These are phyloP conservation scores for Polyommatus icarus DNA, from an alignment of 2,888 invertebrate genomes.

Conservation along the genomic window DNA sequence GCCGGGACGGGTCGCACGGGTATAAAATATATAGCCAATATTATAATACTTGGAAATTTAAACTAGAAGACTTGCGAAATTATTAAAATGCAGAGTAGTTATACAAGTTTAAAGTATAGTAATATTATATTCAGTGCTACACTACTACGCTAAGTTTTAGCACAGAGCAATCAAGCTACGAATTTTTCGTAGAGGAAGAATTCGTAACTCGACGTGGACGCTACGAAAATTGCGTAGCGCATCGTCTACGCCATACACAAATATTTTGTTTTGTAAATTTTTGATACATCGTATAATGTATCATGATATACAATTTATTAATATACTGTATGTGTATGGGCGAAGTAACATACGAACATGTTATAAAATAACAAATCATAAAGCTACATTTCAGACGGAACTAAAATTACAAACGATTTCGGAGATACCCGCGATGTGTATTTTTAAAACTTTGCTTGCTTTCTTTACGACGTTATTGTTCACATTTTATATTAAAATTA, in stretches of 20 bases:
- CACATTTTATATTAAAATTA: conserved; percentile 22
- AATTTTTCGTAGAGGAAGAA: too few relatives aligned
- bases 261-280: background rate
- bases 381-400: background rate
- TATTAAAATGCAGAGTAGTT: too few relatives aligned
- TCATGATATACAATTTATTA: too few relatives aligned
- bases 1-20: too few relatives aligned
- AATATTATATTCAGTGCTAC: too few relatives aligned
- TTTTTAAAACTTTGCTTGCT: background rate
- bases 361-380: background rate
- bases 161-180: too few relatives aligned
- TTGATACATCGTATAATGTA: background rate
- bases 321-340: background rate
- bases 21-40: too few relatives aligned
- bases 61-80: too few relatives aligned
- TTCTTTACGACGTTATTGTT: background rate
- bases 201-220: too few relatives aligned
- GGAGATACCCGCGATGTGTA: background rate
- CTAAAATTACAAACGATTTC: background rate
- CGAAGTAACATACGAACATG: background rate
- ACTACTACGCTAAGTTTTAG: too few relatives aligned
- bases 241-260: background rate
- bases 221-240: background rate
- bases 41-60: too few relatives aligned
- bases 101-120: too few relatives aligned